Evolutionary conservation across 2,113 vertebrate genomes (phyloP).

Genomic region (Nanorana parkeri): DNA sequence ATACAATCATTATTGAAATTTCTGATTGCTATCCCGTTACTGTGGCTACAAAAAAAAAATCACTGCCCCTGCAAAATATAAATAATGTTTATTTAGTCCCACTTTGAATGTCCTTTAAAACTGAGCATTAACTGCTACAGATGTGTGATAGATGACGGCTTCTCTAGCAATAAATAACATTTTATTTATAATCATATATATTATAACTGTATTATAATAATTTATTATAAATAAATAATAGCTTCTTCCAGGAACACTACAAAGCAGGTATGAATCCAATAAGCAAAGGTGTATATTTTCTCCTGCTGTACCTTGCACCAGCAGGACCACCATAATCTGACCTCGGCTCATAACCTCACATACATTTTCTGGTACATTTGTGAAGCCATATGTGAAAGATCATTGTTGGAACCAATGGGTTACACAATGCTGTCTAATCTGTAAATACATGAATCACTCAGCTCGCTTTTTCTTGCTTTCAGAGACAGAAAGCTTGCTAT

Average conservation of each 20-base stretch:
- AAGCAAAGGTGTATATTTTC: background rate
- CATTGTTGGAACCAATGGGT: constrained; percentile 25
- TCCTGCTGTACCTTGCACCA: constrained; percentile 17
- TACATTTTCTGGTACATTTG: constrained; percentile 31
- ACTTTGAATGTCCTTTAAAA: too few species aligned
- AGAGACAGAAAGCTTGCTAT: constrained; percentile 38
- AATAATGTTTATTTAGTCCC: too few species aligned
- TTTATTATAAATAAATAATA: too few species aligned
- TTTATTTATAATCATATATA: too few species aligned
- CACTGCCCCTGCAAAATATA: too few species aligned
- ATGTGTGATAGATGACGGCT: too few species aligned
- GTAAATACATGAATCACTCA: constrained; percentile 40
- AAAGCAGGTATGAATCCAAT: background rate
- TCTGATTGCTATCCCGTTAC: too few species aligned
- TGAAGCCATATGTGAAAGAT: constrained; percentile 29
- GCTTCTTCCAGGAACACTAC: background rate
- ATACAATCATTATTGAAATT: too few species aligned
- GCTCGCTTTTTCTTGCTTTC: constrained; percentile 30
- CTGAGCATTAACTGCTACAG: too few species aligned
- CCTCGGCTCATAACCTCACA: constrained; percentile 24
- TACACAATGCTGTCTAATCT: constrained; percentile 35
- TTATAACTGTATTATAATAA: too few species aligned
- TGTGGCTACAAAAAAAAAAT: too few species aligned
- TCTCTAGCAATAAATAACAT: too few species aligned
- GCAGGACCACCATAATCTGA: constrained; percentile 6